Percentiles rank a stretch among this genome's conserved stretches.
Conservation (phyloP, 2,888 invertebrate species). For the Dasypogon diadema region DNA sequence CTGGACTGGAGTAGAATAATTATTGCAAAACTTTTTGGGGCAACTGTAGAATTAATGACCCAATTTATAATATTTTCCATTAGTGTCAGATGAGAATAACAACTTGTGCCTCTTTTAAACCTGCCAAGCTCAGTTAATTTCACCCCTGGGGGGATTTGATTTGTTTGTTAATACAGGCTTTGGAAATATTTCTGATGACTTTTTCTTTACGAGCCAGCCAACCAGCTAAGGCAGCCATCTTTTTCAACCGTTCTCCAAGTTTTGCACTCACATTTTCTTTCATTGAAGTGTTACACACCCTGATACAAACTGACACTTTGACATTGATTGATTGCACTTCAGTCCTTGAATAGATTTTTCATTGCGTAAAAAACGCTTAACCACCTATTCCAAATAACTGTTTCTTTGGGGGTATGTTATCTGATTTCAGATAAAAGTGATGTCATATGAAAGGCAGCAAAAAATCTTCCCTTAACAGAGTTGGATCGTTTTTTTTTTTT, state of each 20-base stretch:
- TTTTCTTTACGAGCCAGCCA: neutral
- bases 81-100: neutral
- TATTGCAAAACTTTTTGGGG: too few relatives aligned
- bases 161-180: neutral
- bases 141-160: neutral
- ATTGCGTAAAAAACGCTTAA: neutral
- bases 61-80: constrained; percentile 16
- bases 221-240: too few relatives aligned
- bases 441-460: too few relatives aligned
- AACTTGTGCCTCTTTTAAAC: neutral
- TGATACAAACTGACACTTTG: constrained; percentile 13
- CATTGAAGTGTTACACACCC: constrained; percentile 4
- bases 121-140: neutral
- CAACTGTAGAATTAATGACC: neutral
- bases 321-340: constrained; percentile 21
- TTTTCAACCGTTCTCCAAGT: neutral
- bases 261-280: constrained; percentile 1
- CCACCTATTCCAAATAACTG: constrained; percentile 4
- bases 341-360: neutral
- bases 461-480: too few relatives aligned
- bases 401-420: too few relatives aligned
- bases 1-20: too few relatives aligned
- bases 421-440: constrained; percentile 8
- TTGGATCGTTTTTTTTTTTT: too few relatives aligned
- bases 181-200: neutral